phyloP scores from a whole-genome alignment of 2,797 vertebrate species.

The Sebastes cheni region DNA sequence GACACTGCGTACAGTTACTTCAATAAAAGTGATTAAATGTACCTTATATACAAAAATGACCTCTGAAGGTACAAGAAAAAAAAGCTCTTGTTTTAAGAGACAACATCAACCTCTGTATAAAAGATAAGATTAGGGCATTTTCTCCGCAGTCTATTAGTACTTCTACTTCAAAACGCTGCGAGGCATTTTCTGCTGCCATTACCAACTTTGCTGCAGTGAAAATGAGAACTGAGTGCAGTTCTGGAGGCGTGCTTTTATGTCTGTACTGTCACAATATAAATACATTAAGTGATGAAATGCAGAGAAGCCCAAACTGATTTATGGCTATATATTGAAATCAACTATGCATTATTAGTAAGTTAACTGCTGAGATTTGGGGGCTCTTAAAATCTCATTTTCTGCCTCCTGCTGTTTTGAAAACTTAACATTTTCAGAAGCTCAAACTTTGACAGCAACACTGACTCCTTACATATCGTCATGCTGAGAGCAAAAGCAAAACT shows the following conservation, averaged over 20 bases:
- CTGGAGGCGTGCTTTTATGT: slow-evolving; percentile 40
- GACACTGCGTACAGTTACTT: background rate
- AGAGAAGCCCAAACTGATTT: slow-evolving; percentile 1
- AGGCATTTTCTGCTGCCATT: slow-evolving; percentile 14
- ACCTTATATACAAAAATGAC: background rate
- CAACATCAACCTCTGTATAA: slow-evolving; percentile 14
- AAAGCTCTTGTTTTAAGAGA: slow-evolving; percentile 5
- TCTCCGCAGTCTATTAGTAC: slow-evolving; percentile 21
- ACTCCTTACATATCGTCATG: background rate
- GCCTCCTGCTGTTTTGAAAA: slow-evolving; percentile 19
- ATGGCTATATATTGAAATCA: slow-evolving; percentile 10
- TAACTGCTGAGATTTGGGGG: background rate
- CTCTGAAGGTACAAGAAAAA: background rate
- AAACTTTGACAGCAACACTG: background rate
- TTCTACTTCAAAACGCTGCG: background rate
- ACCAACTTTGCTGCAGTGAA: slow-evolving; percentile 16
- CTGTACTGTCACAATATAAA: slow-evolving; percentile 31
- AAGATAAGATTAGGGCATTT: background rate
- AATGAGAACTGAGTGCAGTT: slow-evolving; percentile 33
- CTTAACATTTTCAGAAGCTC: background rate
- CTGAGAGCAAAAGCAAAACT: background rate
- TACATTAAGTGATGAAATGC: slow-evolving; percentile 12
- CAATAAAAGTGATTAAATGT: background rate
- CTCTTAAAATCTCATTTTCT: slow-evolving; percentile 17
- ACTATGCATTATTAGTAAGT: slow-evolving; percentile 16